These are phyloP conservation scores for Lepidothrix coronata DNA, from an alignment of 2,113 vertebrate genomes.

Conservation along the genomic window DNA sequence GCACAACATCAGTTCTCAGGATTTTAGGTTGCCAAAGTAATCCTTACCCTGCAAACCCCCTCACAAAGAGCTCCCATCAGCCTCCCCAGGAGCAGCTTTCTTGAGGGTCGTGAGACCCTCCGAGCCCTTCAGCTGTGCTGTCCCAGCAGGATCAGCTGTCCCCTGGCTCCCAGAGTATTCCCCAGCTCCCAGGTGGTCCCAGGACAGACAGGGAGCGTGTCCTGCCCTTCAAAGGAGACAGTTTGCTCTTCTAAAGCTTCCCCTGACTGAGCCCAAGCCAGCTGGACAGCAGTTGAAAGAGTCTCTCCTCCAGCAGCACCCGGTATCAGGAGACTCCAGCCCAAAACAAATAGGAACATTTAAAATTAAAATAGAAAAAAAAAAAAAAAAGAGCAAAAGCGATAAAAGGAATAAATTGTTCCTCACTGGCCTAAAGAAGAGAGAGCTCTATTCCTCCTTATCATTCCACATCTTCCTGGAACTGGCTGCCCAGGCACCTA, in stretches of 20 bases:
- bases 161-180: not conserved
- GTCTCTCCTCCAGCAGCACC: conserved; percentile 1
- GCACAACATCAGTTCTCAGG: not conserved
- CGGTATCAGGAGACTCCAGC: conserved; percentile 12
- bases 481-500: not conserved
- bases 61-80: not conserved
- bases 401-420: conserved; percentile 66
- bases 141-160: not conserved
- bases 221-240: conserved; percentile 29
- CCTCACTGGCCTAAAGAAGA: not conserved
- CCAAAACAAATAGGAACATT: conserved; percentile 68
- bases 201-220: not conserved
- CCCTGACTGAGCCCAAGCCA: conserved; percentile 43
- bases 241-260: conserved; percentile 44
- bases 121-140: not conserved
- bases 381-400: not conserved
- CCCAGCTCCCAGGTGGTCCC: not conserved
- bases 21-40: not conserved
- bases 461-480: not conserved
- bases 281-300: conserved; percentile 69
- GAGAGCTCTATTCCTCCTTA: not conserved
- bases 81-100: not conserved
- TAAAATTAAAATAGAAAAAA: conserved; percentile 58
- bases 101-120: not conserved
- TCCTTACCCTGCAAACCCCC: not conserved